phyloP scores from a whole-genome alignment of 1,140 invertebrate genomes.

The Drosophila rufa region DNA sequence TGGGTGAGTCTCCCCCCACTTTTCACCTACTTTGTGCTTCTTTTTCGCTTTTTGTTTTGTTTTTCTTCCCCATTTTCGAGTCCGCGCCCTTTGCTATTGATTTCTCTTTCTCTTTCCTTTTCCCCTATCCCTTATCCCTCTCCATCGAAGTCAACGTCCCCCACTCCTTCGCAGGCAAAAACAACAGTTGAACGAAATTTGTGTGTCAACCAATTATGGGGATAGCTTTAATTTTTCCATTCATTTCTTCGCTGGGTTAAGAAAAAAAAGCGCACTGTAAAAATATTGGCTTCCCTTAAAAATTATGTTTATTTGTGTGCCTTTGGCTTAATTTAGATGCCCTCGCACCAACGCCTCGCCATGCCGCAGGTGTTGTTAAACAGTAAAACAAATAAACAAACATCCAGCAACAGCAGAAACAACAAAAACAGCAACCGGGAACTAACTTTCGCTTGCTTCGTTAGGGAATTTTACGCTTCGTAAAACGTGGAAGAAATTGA shows the following conservation, averaged over 20 bases:
- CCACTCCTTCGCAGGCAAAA: constrained; percentile 14
- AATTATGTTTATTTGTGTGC: constrained; percentile 74
- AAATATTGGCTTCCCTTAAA: constrained; percentile 39
- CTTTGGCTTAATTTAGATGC: constrained; percentile 73
- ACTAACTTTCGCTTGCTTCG: constrained; percentile 78
- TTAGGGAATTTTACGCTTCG: constrained; percentile 81
- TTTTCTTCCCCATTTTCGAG: constrained; percentile 4
- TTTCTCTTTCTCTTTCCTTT: constrained; percentile 53
- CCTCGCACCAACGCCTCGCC: constrained; percentile 16
- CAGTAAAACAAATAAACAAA: constrained; percentile 81
- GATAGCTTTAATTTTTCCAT: constrained; percentile 45
- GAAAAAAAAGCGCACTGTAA: constrained; percentile 40
- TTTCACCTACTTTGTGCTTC: neutral
- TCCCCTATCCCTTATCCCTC: neutral
- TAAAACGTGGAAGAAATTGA: constrained; percentile 52
- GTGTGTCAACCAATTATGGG: constrained; percentile 64
- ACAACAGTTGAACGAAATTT: constrained; percentile 42
- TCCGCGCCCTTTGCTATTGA: constrained; percentile 63
- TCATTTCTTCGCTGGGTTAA: constrained; percentile 16
- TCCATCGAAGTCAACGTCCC: too few species aligned
- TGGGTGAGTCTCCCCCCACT: constrained; percentile 77
- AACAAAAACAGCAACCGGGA: constrained; percentile 54
- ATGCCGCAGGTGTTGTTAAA: constrained; percentile 81
- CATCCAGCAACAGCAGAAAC: constrained; percentile 48
- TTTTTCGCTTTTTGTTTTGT: neutral